Evolutionary conservation across 1,140 invertebrate species (phyloP).

Genomic region (Nylanderia fulva): DNA sequence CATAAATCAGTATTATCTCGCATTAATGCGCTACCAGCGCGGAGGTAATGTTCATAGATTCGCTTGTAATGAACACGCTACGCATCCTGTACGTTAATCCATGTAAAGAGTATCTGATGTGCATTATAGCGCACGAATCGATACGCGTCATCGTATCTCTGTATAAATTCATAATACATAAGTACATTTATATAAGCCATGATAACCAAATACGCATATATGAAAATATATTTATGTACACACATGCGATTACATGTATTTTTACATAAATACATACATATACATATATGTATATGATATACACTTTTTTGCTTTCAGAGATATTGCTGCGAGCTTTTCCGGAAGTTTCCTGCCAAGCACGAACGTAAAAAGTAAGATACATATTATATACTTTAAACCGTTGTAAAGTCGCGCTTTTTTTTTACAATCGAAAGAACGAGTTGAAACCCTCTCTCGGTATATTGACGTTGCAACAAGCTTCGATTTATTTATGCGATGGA

Average conservation of each 20-base stretch:
- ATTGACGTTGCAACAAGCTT: background rate
- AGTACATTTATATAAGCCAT: background rate
- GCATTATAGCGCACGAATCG: slow-evolving; percentile 14
- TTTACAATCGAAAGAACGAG: background rate
- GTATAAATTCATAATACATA: slow-evolving; percentile 10
- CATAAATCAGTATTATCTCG: slow-evolving; percentile 62
- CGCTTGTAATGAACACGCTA: slow-evolving; percentile 54
- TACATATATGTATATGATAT: background rate
- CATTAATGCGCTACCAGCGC: slow-evolving; percentile 58
- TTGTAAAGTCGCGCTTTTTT: slow-evolving; percentile 4
- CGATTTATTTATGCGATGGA: background rate
- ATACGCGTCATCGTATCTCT: background rate
- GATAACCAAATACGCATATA: background rate
- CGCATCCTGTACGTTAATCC: slow-evolving; percentile 49
- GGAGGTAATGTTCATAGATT: slow-evolving; percentile 56
- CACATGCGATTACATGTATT: background rate
- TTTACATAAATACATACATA: background rate
- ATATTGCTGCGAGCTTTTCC: slow-evolving; percentile 4
- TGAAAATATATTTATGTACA: no score
- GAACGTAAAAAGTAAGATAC: slow-evolving; percentile 21
- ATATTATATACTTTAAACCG: background rate
- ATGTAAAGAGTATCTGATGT: slow-evolving; percentile 47
- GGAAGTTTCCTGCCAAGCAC: background rate
- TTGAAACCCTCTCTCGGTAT: background rate
- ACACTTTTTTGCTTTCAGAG: slow-evolving; percentile 13